Evolutionary conservation across 2,888 invertebrate genomes (phyloP).

Genomic region (Helleia helle): DNA sequence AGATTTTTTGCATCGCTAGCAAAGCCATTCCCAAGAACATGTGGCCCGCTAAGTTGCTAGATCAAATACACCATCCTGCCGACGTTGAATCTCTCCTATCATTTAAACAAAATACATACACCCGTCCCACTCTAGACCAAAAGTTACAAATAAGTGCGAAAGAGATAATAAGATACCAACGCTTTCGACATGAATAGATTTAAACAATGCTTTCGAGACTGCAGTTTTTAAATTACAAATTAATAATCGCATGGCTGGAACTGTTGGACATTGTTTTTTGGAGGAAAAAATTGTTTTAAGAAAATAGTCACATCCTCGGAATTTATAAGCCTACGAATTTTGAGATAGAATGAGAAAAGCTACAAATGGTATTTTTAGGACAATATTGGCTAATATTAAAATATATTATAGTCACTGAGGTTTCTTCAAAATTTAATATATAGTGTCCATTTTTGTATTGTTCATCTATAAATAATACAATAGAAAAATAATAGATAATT

Average conservation of each 20-base stretch:
- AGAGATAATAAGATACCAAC: slow-evolving; percentile 41
- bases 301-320: too few species aligned
- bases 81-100: slow-evolving; percentile 56
- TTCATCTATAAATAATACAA: too few species aligned
- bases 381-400: too few species aligned
- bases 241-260: neutral
- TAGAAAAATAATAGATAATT: too few species aligned
- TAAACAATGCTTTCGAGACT: slow-evolving; percentile 41
- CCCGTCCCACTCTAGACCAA: slow-evolving; percentile 39
- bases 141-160: slow-evolving; percentile 25
- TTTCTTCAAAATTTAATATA: too few species aligned
- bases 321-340: too few species aligned
- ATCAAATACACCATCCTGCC: slow-evolving; percentile 71
- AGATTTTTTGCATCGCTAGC: slow-evolving; percentile 66
- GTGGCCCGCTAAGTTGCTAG: slow-evolving; percentile 70
- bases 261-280: too few species aligned
- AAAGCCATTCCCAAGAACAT: slow-evolving; percentile 69
- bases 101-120: slow-evolving; percentile 50
- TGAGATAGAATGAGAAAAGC: too few species aligned
- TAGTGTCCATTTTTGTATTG: too few species aligned
- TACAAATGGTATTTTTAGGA: too few species aligned
- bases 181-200: slow-evolving; percentile 56
- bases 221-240: slow-evolving; percentile 7
- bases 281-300: too few species aligned
- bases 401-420: too few species aligned